phyloP scores from a whole-genome alignment of 2,888 invertebrate genomes.

The Tinea trinotella region DNA sequence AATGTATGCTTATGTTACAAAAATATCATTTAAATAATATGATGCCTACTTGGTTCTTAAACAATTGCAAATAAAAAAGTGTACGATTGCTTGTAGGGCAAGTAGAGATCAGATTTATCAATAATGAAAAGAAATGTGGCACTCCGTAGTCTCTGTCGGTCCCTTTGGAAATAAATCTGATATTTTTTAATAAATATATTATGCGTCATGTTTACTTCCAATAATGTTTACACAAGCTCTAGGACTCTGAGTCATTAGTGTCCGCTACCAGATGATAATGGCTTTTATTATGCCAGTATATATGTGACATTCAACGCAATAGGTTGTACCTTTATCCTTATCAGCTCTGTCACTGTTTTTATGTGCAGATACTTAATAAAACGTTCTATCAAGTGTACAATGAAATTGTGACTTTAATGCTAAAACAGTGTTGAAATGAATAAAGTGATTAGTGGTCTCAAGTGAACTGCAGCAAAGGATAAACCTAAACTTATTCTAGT shows the following conservation, averaged over 20 bases:
- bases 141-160: too few relatives aligned
- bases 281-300: constrained; percentile 44
- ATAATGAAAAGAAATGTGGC: too few relatives aligned
- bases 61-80: too few relatives aligned
- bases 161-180: too few relatives aligned
- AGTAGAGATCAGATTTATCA: too few relatives aligned
- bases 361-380: background rate
- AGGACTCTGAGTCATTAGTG: constrained; percentile 54
- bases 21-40: too few relatives aligned
- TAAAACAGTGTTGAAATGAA: background rate
- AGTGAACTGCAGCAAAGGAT: background rate
- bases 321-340: constrained; percentile 21
- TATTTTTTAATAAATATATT: background rate
- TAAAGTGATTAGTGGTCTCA: background rate
- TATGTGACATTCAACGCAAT: constrained; percentile 34
- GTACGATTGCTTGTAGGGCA: too few relatives aligned
- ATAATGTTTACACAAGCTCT: constrained; percentile 52
- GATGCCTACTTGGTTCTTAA: too few relatives aligned
- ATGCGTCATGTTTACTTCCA: background rate
- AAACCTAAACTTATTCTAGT: constrained; percentile 36
- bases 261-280: constrained; percentile 49
- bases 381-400: background rate
- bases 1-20: background rate
- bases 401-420: background rate
- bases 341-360: background rate